phyloP scores from a whole-genome alignment of 2,888 invertebrate species.

The Caenorhabditis sp. region DNA sequence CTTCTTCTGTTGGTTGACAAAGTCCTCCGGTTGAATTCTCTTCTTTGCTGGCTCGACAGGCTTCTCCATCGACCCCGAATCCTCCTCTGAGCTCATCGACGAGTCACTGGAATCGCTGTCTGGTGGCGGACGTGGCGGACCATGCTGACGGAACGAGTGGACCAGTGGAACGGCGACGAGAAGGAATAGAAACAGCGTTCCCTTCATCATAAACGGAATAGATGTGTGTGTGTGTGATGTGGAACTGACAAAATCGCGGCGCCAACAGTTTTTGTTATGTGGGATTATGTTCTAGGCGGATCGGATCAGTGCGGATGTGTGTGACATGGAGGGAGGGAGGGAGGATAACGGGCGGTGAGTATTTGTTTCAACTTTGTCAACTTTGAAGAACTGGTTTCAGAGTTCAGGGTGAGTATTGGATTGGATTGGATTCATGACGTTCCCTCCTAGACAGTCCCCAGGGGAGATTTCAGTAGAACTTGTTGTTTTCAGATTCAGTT shows the following conservation, averaged over 20 bases:
- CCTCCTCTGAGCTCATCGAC: conserved; percentile 34
- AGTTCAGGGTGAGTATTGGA: too few species aligned
- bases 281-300: conserved; percentile 48
- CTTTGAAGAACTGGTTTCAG: not conserved
- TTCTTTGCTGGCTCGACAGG: too few species aligned
- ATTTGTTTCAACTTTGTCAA: not conserved
- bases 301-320: conserved; percentile 60
- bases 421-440: too few species aligned
- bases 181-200: conserved; percentile 30
- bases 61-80: too few species aligned
- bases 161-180: conserved; percentile 25
- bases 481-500: too few species aligned
- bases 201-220: conserved; percentile 26
- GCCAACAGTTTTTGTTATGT: conserved; percentile 24
- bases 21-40: conserved; percentile 18
- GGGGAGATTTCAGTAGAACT: too few species aligned
- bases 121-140: conserved; percentile 22
- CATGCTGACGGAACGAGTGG: conserved; percentile 33
- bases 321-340: conserved; percentile 27
- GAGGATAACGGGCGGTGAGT: conserved; percentile 17
- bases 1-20: conserved; percentile 2
- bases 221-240: too few species aligned
- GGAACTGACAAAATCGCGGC: conserved; percentile 5
- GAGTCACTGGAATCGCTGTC: conserved; percentile 2
- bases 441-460: too few species aligned